These are phyloP conservation scores for Ecliptopera silaceata DNA, from an alignment of 2,888 invertebrate species.

Conservation along the genomic window DNA sequence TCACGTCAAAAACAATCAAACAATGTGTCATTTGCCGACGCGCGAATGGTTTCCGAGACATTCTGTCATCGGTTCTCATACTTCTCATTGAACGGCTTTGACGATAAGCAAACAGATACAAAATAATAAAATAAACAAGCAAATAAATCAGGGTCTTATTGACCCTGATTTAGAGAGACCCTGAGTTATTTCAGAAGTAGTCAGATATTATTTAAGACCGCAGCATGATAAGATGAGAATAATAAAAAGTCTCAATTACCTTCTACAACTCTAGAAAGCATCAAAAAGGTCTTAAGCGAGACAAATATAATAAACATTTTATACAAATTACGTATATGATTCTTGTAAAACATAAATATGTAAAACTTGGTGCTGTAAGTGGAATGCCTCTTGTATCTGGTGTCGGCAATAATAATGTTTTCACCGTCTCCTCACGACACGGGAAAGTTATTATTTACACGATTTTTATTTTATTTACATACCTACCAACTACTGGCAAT, in stretches of 20 bases:
- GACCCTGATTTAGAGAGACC: too few species aligned
- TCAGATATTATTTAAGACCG: too few species aligned
- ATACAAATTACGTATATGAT: neutral
- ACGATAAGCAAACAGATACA: too few species aligned
- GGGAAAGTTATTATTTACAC: constrained; percentile 15
- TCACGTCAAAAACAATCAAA: constrained; percentile 11
- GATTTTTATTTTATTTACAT: neutral
- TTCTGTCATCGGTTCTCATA: constrained; percentile 19
- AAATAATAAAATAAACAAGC: too few species aligned
- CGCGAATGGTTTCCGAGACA: constrained; percentile 1
- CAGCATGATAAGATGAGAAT: too few species aligned
- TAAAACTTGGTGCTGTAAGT: too few species aligned
- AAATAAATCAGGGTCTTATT: constrained; percentile 9
- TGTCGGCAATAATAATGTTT: constrained; percentile 9
- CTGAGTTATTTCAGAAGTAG: too few species aligned
- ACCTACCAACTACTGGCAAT: too few species aligned
- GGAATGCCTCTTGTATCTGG: too few species aligned
- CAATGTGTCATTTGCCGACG: constrained; percentile 19
- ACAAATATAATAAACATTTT: neutral
- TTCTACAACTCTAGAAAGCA: too few species aligned
- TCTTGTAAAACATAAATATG: neutral
- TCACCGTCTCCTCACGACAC: constrained; percentile 13
- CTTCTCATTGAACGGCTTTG: too few species aligned
- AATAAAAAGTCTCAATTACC: too few species aligned
- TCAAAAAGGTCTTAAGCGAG: neutral